Evolutionary conservation across 1,140 invertebrate genomes (phyloP).

Genomic region (Drosophila auraria): DNA sequence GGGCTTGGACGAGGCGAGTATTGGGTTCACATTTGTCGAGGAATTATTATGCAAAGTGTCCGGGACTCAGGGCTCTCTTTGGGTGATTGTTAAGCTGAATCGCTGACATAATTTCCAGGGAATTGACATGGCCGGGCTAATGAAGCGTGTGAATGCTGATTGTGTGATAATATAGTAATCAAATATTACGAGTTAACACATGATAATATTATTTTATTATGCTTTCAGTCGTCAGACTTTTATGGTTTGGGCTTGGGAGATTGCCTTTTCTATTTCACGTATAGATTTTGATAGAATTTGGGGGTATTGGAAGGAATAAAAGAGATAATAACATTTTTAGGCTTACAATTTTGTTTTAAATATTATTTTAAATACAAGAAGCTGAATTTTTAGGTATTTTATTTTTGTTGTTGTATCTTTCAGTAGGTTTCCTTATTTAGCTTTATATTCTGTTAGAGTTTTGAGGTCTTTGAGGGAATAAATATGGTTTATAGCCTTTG

Average conservation of each 20-base stretch:
- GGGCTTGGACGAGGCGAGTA: slow-evolving; percentile 5
- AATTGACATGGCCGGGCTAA: slow-evolving; percentile 29
- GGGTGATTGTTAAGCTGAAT: slow-evolving; percentile 10
- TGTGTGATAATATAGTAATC: slow-evolving; percentile 29
- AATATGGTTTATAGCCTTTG: neutral
- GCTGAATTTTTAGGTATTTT: no score
- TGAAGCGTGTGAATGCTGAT: slow-evolving; percentile 31
- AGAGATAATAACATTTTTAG: no score
- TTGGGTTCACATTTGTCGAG: slow-evolving; percentile 29
- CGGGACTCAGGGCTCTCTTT: slow-evolving; percentile 2
- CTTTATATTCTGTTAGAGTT: no score
- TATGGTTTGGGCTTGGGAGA: neutral
- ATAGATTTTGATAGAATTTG: no score
- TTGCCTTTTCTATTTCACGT: no score
- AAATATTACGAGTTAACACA: slow-evolving; percentile 29
- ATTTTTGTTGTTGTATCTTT: no score
- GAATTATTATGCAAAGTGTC: slow-evolving; percentile 46
- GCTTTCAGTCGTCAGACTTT: neutral
- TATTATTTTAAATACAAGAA: no score
- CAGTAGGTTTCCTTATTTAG: no score
- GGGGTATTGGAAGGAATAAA: no score
- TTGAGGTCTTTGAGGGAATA: no score
- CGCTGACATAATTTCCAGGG: slow-evolving; percentile 20
- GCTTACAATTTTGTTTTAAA: no score
- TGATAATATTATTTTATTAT: slow-evolving; percentile 19